Conservation (phyloP, 2,113 vertebrate genomes). For the Terrapene triunguis region DNA sequence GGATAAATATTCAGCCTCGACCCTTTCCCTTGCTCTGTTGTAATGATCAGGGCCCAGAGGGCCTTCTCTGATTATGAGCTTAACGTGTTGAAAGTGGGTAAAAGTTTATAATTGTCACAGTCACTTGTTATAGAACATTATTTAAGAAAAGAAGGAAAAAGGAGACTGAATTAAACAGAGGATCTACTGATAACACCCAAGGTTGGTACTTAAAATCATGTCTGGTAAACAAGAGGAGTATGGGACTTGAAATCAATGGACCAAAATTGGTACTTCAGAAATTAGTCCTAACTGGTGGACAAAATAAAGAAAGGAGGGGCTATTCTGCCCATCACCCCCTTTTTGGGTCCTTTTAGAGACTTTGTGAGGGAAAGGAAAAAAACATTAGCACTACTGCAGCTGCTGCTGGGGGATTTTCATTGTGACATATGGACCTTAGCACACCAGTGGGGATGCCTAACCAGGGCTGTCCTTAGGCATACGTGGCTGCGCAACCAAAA, state of each 20-base stretch:
- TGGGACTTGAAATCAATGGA: neutral
- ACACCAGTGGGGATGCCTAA: neutral
- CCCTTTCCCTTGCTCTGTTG: neutral
- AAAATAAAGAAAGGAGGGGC: neutral
- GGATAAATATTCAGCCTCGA: neutral
- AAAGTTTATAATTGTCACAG: neutral
- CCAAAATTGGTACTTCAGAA: neutral
- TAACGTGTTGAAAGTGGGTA: neutral
- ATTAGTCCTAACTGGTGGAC: neutral
- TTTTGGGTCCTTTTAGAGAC: neutral
- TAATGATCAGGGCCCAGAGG: neutral
- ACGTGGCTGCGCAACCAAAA: too few relatives aligned
- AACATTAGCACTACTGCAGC: too few relatives aligned
- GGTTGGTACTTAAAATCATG: neutral
- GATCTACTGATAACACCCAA: neutral
- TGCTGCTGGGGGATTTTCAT: neutral
- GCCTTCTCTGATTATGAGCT: neutral
- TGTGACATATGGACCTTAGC: neutral
- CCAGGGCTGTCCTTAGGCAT: neutral
- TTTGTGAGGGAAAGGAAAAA: neutral
- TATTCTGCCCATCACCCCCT: neutral
- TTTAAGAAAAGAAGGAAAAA: neutral
- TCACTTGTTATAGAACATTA: neutral
- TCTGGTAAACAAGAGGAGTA: neutral
- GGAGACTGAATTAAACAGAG: neutral